Evolutionary conservation across 1,140 invertebrate species (phyloP).

Genomic region (Atta colombica): DNA sequence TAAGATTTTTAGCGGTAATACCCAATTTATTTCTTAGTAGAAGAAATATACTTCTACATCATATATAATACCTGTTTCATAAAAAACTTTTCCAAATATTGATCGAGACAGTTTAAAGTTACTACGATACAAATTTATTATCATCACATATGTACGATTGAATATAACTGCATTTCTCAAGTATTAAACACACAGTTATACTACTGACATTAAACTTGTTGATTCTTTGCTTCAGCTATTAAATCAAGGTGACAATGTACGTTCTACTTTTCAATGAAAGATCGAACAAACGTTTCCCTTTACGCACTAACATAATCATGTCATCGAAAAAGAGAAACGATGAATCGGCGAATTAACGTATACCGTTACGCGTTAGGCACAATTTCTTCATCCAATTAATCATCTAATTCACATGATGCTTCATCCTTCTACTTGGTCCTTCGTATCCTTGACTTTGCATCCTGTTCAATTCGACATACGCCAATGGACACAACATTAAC

Average conservation of each 20-base stretch:
- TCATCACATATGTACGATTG: constrained; percentile 6
- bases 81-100: too few relatives aligned
- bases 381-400: constrained; percentile 66
- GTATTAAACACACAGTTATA: constrained; percentile 7
- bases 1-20: constrained; percentile 8
- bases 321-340: constrained; percentile 65
- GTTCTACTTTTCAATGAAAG: constrained; percentile 53
- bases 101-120: constrained; percentile 5
- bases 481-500: constrained; percentile 53
- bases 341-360: constrained; percentile 52
- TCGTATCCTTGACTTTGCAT: constrained; percentile 65
- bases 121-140: neutral
- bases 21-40: neutral
- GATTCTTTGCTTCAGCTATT: constrained; percentile 22
- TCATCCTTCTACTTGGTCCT: constrained; percentile 26
- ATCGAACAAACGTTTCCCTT: constrained; percentile 55
- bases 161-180: constrained; percentile 38
- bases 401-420: constrained; percentile 58
- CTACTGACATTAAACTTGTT: neutral
- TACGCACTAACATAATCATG: constrained; percentile 39
- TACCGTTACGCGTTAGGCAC: constrained; percentile 67
- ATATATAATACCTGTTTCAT: too few relatives aligned
- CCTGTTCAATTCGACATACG: constrained; percentile 50
- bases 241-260: constrained; percentile 60
- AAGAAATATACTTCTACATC: neutral